Evolutionary conservation across 2,113 vertebrate genomes (phyloP), one percentile per base, ranked within the genome.

Genomic region (Accipiter virgatus): DNA sequence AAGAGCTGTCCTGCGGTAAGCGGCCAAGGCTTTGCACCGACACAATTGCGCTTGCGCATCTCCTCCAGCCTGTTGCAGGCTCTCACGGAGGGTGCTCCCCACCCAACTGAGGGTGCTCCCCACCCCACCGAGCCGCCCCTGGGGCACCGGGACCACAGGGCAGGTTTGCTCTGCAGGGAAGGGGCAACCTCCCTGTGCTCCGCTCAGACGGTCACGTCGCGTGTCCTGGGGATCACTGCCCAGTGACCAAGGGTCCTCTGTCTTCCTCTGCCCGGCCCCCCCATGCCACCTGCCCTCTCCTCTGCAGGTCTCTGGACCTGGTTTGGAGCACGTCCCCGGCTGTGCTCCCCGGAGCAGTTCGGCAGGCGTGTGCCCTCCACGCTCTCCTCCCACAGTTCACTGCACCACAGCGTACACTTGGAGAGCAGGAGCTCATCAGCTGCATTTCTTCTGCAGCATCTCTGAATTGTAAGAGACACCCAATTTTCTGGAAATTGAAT

Each of bases 401-500:
- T 3, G 2, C n/a, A 10, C 12, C 2, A 1, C 59, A 43, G 13
- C 2, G 0, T 4, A 6, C 14, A 6, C 55, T 16, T 1, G 0
- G 42, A 62, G 53, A 67, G 84, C 34, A 13, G 80, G 17, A 82
- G 47, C 71, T 77, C 17, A 0, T 47, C 62, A 42, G 59, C 73
- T 26, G 89, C 83, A 6, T 42, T 78, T 88, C 83, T 78, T 42
- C 62, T 15, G 82, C 29, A 26, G n/a, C 20, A 3, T 32, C 75
- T 86, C 53, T 8, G 67, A 73, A 74, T 63, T 78, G 61, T 43
- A 66, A 62, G 38, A 88, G 86, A 88, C 91, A 78, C 77, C 8
- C 65, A 61, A 67, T 81, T 89, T 95, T 89, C 84, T 91, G 81
- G 73, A 84, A 88, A 74, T 50, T 88, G 48, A 70, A 56, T 11